Evolutionary conservation across 2,888 invertebrate species (phyloP), one percentile per base, ranked within the genome.

Genomic region (Zonitis immaculata): DNA sequence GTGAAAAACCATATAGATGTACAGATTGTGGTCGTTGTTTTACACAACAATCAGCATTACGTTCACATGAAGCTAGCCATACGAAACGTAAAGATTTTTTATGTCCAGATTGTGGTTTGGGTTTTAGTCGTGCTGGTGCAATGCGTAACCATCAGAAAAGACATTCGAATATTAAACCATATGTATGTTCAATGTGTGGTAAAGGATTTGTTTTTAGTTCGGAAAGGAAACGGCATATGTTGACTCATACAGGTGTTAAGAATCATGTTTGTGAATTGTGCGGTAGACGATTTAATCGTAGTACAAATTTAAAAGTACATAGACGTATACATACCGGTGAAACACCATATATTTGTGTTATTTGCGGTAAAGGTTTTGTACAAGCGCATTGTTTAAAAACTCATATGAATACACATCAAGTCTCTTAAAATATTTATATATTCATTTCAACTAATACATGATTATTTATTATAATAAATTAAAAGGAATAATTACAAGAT

Each of bases 281-380:
- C 65, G 80, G 79, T 2, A 80, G 79, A 59, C 76, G 78, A 1
- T 82, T 82, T 63, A 78, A 78, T 56, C 74, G 79, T 12, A 62
- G 79, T 44, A 77, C 79, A 4, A 79, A 80, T 59, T 78, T 81
- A 46, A 72, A 76, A 16, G 71, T 79, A 20, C 82, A 82, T 57
- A 77, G 74, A 53, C 76, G 78, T 1, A 79, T 79, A 55, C 82
- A 82, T 65, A 79, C 79, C 1, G 80, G 80, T 50, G 79, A 80
- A 60, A 75, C 79, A 61, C 79, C 78, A 42, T 78, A 75, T 60
- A 75, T 73, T 6, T 82, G 82, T 52, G 76, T 78, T 5, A 77
- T 79, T 0, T 82, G 82, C 56, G 79, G 79, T 1, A 81, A 80
- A 59, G 69, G 79, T 7, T 82, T 81, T 56, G 80, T 79, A 47